Base-by-base conservation (phyloP, 2,113 vertebrate species). In the Anguilla rostrata region DNA sequence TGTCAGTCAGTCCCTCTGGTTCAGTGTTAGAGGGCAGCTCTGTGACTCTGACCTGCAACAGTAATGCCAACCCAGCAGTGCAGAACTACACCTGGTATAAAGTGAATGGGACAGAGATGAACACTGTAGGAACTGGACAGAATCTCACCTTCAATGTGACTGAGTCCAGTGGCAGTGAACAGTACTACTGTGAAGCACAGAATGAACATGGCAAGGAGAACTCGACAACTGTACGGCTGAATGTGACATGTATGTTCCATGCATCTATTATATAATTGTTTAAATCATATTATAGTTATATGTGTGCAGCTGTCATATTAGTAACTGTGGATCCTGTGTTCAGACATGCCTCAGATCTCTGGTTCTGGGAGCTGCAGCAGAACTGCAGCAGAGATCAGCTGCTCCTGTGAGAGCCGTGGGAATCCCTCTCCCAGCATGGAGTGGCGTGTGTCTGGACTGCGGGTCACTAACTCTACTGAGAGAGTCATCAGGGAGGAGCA, bases 81-180 rank as follows among this genome's bases (percentile, higher is more conserved):
- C 40, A 81, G 1, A 93, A 92, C 90, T 85, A 93, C 92, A 94
- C 88, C 91, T 95, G 95, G 95, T 93, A 92, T 84, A 89, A 88
- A 91, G 88, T 85, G 49, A 84, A 83, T 16, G 92, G 89, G 56
- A 20, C 34, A 34, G 89, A 87, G 39, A 87, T 63, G 60, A 83
- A 90, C 11, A 9, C 11, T 82, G 87, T 93, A 26, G 89, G 89
- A n/a, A 84, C 49, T 5, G 91, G 87, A 46, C 41, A 15, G 12
- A 87, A 85, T 26, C 88, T 93, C 43, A 91, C 86, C 78, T 87
- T 94, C 49, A 91, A 91, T 22, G 92, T 87, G 82, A 92, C 89
- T 84, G 93, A 92, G 88, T 91, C 91, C 75, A 86, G 46, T n/a
- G 92, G 91, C 0, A 86, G 88, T 81, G 93, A 92, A 85, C 86